A percentile compares a stretch with the other conserved stretches of the same genome.
These are phyloP conservation scores for Platycheirus albimanus DNA, from an alignment of 2,888 invertebrate species.

Conservation along the genomic window DNA sequence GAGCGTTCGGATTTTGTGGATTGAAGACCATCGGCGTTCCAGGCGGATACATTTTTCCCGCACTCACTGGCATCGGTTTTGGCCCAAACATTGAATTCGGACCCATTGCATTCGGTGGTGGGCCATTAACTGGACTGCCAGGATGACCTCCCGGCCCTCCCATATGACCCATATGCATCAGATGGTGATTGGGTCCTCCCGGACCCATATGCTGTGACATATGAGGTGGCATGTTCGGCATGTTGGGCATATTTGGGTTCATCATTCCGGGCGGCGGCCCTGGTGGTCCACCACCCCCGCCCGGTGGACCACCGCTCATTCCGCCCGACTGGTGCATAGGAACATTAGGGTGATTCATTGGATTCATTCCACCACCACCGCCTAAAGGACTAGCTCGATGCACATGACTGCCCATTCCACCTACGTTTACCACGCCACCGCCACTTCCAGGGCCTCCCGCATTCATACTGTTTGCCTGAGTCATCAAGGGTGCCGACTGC, in stretches of 20 bases:
- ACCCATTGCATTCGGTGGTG: slow-evolving; percentile 77
- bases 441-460: slow-evolving; percentile 75
- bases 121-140: slow-evolving; percentile 78
- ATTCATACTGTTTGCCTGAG: slow-evolving; percentile 78
- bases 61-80: slow-evolving; percentile 95
- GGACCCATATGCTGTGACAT: slow-evolving; percentile 77
- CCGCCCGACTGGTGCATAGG: slow-evolving; percentile 80
- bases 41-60: slow-evolving; percentile 94
- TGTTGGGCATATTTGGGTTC: slow-evolving; percentile 77
- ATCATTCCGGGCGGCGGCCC: slow-evolving; percentile 78
- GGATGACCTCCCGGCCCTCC: slow-evolving; percentile 86
- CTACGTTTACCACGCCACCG: slow-evolving; percentile 75
- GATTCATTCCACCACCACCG: slow-evolving; percentile 78
- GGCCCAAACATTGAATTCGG: slow-evolving; percentile 84
- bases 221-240: slow-evolving; percentile 72
- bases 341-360: slow-evolving; percentile 82
- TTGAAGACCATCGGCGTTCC: slow-evolving; percentile 99
- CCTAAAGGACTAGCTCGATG: slow-evolving; percentile 74
- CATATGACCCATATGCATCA: slow-evolving; percentile 78
- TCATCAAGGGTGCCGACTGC: slow-evolving; percentile 64
- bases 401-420: slow-evolving; percentile 76
- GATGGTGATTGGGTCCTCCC: slow-evolving; percentile 77
- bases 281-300: slow-evolving; percentile 75
- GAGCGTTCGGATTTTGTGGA: slow-evolving; percentile 98
- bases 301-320: slow-evolving; percentile 82